Conservation (phyloP, 1,140 invertebrate genomes). For the Meteorus sp. region DNA sequence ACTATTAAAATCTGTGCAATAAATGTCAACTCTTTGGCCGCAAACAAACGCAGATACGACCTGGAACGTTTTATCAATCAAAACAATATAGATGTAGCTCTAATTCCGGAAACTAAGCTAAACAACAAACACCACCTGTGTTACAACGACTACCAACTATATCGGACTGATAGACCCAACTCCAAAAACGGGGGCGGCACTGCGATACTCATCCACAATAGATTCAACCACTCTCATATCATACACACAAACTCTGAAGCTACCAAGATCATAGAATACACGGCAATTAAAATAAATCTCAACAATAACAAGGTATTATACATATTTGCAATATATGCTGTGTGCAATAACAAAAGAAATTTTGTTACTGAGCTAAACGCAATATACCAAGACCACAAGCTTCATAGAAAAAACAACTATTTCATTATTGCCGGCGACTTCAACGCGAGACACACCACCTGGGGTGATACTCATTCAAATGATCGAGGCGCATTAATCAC, state of each 20-base stretch:
- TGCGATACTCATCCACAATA: slow-evolving; percentile 18
- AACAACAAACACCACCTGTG: background rate
- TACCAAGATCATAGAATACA: slow-evolving; percentile 34
- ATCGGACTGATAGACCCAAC: slow-evolving; percentile 16
- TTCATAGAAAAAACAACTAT: background rate
- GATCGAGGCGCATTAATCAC: slow-evolving; percentile 3
- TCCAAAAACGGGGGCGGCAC: slow-evolving; percentile 21
- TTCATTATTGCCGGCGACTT: slow-evolving; percentile 20
- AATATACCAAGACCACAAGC: slow-evolving; percentile 8
- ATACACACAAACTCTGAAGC: background rate
- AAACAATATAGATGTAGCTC: slow-evolving; percentile 12
- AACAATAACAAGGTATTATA: background rate
- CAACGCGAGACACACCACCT: slow-evolving; percentile 6
- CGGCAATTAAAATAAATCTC: slow-evolving; percentile 33
- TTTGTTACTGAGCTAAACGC: slow-evolving; percentile 11
- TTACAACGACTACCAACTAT: background rate
- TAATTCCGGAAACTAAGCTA: slow-evolving; percentile 25
- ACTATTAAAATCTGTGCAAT: slow-evolving; percentile 17
- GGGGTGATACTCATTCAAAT: slow-evolving; percentile 14
- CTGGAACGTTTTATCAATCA: slow-evolving; percentile 4
- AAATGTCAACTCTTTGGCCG: slow-evolving; percentile 11
- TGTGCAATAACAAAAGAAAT: background rate
- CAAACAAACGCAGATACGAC: slow-evolving; percentile 7
- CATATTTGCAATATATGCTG: slow-evolving; percentile 18
- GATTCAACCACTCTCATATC: background rate